Conservation (phyloP, 2,888 invertebrate genomes). For the Drosophila buzzatii region DNA sequence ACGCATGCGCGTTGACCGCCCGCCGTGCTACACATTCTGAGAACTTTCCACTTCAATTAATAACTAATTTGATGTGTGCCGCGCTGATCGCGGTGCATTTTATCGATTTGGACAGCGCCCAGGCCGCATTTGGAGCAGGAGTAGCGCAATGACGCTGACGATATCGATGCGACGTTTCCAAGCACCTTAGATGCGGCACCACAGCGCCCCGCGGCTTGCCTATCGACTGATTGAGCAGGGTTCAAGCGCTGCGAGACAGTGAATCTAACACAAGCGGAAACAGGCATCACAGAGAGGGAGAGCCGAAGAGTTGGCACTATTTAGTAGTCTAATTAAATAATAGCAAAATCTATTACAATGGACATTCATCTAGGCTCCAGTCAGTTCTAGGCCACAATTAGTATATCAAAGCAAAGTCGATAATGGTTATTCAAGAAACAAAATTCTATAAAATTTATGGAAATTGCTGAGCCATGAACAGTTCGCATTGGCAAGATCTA, state of each 20-base stretch:
- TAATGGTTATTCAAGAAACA: conserved; percentile 7
- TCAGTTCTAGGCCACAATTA: conserved; percentile 1
- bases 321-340: conserved; percentile 9
- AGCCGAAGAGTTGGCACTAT: not conserved
- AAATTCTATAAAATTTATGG: conserved; percentile 19
- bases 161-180: conserved; percentile 63
- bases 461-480: conserved; percentile 25
- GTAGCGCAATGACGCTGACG: conserved; percentile 22
- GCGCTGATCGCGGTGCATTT: conserved; percentile 77
- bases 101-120: conserved; percentile 75
- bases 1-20: conserved; percentile 80
- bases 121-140: conserved; percentile 64
- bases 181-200: conserved; percentile 67
- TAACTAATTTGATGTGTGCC: conserved; percentile 81
- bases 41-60: conserved; percentile 80
- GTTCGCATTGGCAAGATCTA: conserved; percentile 30
- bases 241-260: conserved; percentile 64
- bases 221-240: conserved; percentile 71
- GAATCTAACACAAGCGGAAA: conserved; percentile 51
- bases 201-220: conserved; percentile 35
- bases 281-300: conserved; percentile 12
- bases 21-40: conserved; percentile 80
- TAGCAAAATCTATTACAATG: not conserved
- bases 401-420: conserved; percentile 10
- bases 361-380: not conserved